These are phyloP conservation scores for Erebia aethiops DNA, from an alignment of 2,888 invertebrate species.

Conservation along the genomic window DNA sequence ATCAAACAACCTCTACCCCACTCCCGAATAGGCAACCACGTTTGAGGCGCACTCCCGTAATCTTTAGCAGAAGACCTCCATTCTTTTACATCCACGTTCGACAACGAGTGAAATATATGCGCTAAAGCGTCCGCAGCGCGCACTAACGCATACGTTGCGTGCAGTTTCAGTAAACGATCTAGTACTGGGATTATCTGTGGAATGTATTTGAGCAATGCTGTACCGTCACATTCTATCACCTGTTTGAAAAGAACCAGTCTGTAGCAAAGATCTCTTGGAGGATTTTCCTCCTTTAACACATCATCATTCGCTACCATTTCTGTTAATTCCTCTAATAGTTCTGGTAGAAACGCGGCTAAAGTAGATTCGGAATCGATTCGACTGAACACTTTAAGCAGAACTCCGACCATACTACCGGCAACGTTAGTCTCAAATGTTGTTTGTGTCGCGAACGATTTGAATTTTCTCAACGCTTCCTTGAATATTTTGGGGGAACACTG, in stretches of 20 bases:
- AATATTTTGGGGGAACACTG: conserved; percentile 88
- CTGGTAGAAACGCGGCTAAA: conserved; percentile 88
- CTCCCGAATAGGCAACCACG: conserved; percentile 88
- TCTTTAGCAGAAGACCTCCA: conserved; percentile 84
- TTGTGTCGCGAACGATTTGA: conserved; percentile 88
- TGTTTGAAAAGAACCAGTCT: conserved; percentile 89
- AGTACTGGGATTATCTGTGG: conserved; percentile 86
- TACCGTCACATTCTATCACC: conserved; percentile 86
- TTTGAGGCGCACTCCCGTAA: conserved; percentile 85
- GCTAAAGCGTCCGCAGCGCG: conserved; percentile 85
- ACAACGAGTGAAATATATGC: conserved; percentile 83
- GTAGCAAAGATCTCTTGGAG: conserved; percentile 91
- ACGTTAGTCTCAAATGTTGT: conserved; percentile 92
- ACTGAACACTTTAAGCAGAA: conserved; percentile 86
- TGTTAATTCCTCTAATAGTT: conserved; percentile 86
- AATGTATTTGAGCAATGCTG: conserved; percentile 85
- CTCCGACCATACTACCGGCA: conserved; percentile 90
- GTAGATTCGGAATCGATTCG: conserved; percentile 87
- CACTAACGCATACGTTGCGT: conserved; percentile 85
- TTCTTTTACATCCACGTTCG: conserved; percentile 84
- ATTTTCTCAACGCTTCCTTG: conserved; percentile 87
- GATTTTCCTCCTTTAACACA: conserved; percentile 88
- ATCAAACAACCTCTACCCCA: conserved; percentile 91
- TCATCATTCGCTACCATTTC: conserved; percentile 85
- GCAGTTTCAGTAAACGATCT: conserved; percentile 86